Conservation (phyloP, 2,113 vertebrate species). For the Sprattus sprattus region DNA sequence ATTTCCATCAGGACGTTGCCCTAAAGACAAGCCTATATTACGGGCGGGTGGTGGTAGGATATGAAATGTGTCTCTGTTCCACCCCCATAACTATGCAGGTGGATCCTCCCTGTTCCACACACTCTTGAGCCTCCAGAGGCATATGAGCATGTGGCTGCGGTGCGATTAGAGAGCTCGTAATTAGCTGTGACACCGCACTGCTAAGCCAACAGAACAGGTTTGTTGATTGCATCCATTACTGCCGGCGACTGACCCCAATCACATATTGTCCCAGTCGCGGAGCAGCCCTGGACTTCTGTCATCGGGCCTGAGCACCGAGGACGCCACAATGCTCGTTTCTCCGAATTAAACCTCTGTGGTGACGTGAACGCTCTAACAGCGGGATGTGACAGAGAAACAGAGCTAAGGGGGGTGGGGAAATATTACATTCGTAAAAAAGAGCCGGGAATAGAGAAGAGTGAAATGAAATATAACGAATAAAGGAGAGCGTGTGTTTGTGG, state of each 20-base stretch:
- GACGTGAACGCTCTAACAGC: neutral
- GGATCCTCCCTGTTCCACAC: neutral
- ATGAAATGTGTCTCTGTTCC: too few species aligned
- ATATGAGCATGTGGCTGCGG: neutral
- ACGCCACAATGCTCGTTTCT: neutral
- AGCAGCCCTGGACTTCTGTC: neutral
- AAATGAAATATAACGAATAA: neutral
- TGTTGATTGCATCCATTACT: neutral
- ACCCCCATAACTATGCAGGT: neutral
- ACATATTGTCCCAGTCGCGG: neutral
- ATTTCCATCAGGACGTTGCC: neutral
- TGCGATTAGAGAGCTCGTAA: neutral
- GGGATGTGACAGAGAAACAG: too few species aligned
- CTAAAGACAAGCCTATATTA: neutral
- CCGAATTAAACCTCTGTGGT: neutral
- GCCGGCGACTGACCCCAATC: neutral
- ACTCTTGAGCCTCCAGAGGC: neutral
- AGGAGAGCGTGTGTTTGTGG: neutral
- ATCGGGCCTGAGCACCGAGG: neutral
- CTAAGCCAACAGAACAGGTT: neutral
- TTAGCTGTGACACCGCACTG: neutral
- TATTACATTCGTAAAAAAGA: neutral
- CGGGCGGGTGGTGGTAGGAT: too few species aligned
- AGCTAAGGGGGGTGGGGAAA: neutral
- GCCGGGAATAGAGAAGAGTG: too few species aligned